These are phyloP conservation scores for Crotalus horridus DNA, from an alignment of 2,113 vertebrate genomes.

Conservation along the genomic window DNA sequence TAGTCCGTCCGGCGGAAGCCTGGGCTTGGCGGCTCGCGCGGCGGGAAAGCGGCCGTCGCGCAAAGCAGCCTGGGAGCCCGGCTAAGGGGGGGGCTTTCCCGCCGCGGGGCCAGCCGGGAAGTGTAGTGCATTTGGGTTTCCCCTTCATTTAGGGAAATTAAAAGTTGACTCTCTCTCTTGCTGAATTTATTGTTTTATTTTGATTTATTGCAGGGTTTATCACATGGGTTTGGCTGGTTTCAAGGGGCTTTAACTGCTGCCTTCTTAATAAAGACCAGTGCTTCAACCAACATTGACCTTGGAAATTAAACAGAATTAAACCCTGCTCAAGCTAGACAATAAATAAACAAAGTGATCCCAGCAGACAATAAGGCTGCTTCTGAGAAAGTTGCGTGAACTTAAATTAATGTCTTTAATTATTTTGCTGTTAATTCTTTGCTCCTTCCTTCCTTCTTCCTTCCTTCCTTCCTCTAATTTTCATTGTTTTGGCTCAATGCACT, in stretches of 20 bases:
- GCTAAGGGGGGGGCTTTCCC: no score
- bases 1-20: neutral
- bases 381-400: neutral
- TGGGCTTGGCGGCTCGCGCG: no score
- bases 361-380: neutral
- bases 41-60: neutral
- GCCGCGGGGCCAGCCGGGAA: conserved; percentile 50
- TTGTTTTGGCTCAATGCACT: neutral
- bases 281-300: neutral
- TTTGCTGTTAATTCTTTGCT: neutral
- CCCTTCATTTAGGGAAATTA: no score
- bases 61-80: neutral
- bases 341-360: no score
- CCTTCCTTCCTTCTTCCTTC: neutral
- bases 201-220: neutral
- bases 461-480: neutral
- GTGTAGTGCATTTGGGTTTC: conserved; percentile 52
- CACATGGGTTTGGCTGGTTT: neutral
- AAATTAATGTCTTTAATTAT: neutral
- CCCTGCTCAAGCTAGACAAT: no score
- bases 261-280: neutral
- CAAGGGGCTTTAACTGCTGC: neutral
- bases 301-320: no score
- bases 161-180: no score
- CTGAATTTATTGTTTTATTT: neutral